Evolutionary conservation across 2,113 vertebrate species (phyloP), one percentile per base, ranked within the genome.

Genomic region (Pteronura brasiliensis): DNA sequence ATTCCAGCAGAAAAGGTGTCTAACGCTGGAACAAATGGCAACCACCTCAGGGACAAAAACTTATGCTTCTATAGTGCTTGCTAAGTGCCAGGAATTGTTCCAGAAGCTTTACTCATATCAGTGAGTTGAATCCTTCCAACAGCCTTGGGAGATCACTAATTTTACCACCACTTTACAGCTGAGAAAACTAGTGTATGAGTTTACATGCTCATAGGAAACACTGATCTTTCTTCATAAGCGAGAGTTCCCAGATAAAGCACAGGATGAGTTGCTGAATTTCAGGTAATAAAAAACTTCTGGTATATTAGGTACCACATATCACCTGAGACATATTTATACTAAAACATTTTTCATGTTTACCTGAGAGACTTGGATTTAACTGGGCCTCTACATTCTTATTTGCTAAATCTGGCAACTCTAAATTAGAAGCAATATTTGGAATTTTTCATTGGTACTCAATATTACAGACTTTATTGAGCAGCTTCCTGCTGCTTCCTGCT

Each of bases 301-400:
- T n/a, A 7, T 25, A 92, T 49, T 49, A 85, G n/a, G 6, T 76
- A 21, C 39, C 71, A 67, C 12, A 20, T 83, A 61, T 87, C 67
- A 39, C 31, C 65, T 20, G 71, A 74, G 31, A 59, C 7, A 69
- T 21, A 74, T 1, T 65, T 57, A 67, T 1, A 55, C 36, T 69
- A 67, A 89, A 63, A 13, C 17, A 2, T 14, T 34, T 44, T 59
- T 81, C 67, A 47, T 34, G 4, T 80, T 63, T 57, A 63, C 61
- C 31, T 82, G 21, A 88, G 18, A 88, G 95, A 91, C 77, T 82
- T 25, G 95, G 25, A 95, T 91, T 92, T 88, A 88, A 29, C 21
- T 84, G n/a, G 11, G 10, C 1, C 36, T 36, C 23, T 93, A 10
- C 25, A 59, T n/a, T 90, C 23, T 93, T 59, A 69, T 39, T 90